Conservation (phyloP, 37 sponge, comb jelly and placozoan species). For the Halichondria panicea region DNA sequence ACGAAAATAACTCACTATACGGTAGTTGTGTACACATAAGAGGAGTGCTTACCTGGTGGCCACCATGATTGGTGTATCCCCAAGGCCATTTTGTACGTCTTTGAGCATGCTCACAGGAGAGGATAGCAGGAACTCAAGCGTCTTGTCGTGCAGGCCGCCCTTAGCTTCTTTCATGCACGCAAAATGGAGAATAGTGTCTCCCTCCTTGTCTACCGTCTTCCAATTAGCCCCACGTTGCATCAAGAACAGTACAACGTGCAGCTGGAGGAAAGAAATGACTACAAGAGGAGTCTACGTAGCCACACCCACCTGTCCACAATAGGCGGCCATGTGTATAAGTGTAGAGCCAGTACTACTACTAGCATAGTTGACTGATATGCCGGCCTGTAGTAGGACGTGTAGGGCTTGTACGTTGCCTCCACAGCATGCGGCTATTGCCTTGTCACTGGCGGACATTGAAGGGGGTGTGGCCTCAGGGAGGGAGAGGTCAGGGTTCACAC, state of each 20-base stretch:
- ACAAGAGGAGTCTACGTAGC: no score
- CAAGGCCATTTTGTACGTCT: slow-evolving; percentile 45
- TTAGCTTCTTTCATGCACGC: slow-evolving; percentile 75
- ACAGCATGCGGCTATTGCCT: slow-evolving; percentile 67
- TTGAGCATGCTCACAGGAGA: slow-evolving; percentile 8
- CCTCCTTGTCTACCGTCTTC: slow-evolving; percentile 49
- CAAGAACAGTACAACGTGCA: slow-evolving; percentile 33
- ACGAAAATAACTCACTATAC: no score
- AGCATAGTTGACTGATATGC: slow-evolving; percentile 39
- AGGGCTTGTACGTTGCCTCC: slow-evolving; percentile 67
- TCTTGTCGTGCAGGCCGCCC: slow-evolving; percentile 50
- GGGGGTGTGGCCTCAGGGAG: neutral
- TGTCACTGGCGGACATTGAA: slow-evolving; percentile 51
- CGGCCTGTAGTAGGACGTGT: slow-evolving; percentile 32
- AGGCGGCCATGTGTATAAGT: slow-evolving; percentile 72
- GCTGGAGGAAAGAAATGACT: slow-evolving; percentile 25
- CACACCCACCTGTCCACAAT: slow-evolving; percentile 85
- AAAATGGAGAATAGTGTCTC: slow-evolving; percentile 76
- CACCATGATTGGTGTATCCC: slow-evolving; percentile 73
- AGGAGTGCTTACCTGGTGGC: slow-evolving; percentile 39
- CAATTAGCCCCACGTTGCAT: slow-evolving; percentile 53
- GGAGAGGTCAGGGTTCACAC: slow-evolving; percentile 4
- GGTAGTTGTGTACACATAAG: no score
- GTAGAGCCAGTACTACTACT: slow-evolving; percentile 11
- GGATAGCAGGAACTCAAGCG: slow-evolving; percentile 56